Base-by-base conservation (phyloP, 2,113 vertebrate genomes). In the Halichoerus grypus region DNA sequence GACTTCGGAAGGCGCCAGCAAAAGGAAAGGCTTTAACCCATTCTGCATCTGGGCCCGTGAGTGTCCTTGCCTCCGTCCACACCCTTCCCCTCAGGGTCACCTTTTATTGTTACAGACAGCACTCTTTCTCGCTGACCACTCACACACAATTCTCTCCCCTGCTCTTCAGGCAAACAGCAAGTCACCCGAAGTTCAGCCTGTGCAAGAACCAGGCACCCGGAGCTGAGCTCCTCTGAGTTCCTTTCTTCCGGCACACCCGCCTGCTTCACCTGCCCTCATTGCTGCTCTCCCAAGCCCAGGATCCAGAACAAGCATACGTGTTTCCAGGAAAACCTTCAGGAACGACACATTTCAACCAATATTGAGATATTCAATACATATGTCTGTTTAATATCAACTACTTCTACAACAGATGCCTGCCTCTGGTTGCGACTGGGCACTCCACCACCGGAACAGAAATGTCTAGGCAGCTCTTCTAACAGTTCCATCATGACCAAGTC, bases 1-100 rank as follows among this genome's bases (percentile, higher is more conserved):
- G 96, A 95, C 92, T 96, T 97, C 39, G 59, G 95, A 97, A 93
- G 97, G 95, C 42, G 79, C 57, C 84, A 86, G 39, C 7, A 24
- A 33, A 79, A 96, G 57, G 79, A 46, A 87, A 91, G 67, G 88
- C 67, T 65, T 97, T 82, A 97, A 97, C 95, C 95, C 95, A 0
- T 94, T 92, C 93, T 0, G 59, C 65, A 59, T 72, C 87, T 31
- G 21, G 24, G 8, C 67, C 88, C 5, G 12, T 69, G 57, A 96
- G 33, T n/a, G 93, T 92, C 97, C 96, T 91, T 14, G 84, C 59
- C 63, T 83, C 1, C 9, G 91, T 91, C 76, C 26, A 95, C 72
- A 76, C 80, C 91, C 86, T 74, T 63, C 87, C 69, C 85, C 26
- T 74, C 69, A 67, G 79, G 55, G 96, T 97, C 93, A 97, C 39